These are phyloP conservation scores for Myotis findleyi DNA, from an alignment of 2,797 vertebrate genomes.

Conservation along the genomic window DNA sequence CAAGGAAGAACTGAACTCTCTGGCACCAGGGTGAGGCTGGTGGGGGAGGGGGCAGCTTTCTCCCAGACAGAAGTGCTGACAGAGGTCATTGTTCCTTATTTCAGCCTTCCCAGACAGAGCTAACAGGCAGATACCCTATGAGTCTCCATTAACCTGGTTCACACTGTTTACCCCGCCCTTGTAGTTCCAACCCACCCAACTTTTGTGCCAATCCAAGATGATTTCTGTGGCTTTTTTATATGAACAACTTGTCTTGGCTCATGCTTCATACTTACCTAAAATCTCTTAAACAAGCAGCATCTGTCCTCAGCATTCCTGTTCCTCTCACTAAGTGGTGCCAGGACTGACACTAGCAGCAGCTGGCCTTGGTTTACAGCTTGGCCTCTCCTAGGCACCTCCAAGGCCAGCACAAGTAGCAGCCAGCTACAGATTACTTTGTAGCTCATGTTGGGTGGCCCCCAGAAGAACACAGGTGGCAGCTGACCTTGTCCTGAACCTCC, in stretches of 20 bases:
- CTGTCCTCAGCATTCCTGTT: neutral
- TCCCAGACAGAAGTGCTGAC: neutral
- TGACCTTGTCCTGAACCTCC: neutral
- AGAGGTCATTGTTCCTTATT: neutral
- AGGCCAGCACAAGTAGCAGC: neutral
- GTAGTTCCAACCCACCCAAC: neutral
- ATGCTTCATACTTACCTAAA: neutral
- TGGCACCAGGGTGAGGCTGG: neutral
- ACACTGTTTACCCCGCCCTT: neutral
- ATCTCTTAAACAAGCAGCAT: neutral
- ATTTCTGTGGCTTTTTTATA: neutral
- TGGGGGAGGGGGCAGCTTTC: neutral
- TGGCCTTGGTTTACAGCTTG: neutral
- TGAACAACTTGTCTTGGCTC: neutral
- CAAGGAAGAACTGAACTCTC: neutral
- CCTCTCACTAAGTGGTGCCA: neutral
- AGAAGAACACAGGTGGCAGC: neutral
- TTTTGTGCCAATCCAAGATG: neutral
- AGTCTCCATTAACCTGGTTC: neutral
- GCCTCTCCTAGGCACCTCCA: neutral
- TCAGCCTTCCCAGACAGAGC: neutral
- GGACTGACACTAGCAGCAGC: neutral
- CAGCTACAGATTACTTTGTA: neutral
- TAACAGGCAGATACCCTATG: neutral
- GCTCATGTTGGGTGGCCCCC: neutral